Evolutionary conservation across 2,888 invertebrate genomes (phyloP), one percentile per base, ranked within the genome.

Genomic region (Schizaphis graminum): DNA sequence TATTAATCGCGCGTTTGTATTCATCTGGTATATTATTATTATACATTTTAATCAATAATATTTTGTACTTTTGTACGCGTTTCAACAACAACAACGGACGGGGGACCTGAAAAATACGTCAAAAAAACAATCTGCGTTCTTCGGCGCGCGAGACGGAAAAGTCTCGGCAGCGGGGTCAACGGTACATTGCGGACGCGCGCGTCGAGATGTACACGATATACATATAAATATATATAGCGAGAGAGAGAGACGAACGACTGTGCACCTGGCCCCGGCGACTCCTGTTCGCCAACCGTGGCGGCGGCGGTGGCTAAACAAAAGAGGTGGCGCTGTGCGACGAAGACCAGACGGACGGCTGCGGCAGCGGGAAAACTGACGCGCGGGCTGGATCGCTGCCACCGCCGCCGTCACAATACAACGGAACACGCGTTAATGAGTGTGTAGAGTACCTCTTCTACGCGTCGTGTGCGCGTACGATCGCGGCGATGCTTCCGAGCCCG

Each of bases 261-360:
- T n/a, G 86, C 92, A 92, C 92, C 92, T 92, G 92, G 92, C 90
- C 67, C 67, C 86, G 67, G n/a, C 49, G 90, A 77, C 90, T 91
- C 47, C 67, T 92, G 92, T 87, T 92, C 92, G 87, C 87, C 87
- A 28, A 92, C 92, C 92, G 92, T 92, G 92, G 92, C 92, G 92
- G 90, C n/a, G 85, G 85, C 85, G n/a, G 24, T n/a, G 47, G 44
- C 61, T 8, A 67, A 67, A 90, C 90, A 90, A 90, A 90, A 67
- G 89, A 89, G 44, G 89, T 61, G 89, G 67, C 49, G 67, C 49
- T 35, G 67, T 24, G 49, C 86, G 61, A 35, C 87, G 49, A 49
- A n/a, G 5, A 41, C 56, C 91, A 91, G 86, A 86, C 91, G 86
- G 35, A 57, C 86, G 57, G 91, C 91, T 26, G 57, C 77, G 57